Evolutionary conservation across 2,113 vertebrate genomes (phyloP), one percentile per base, ranked within the genome.

Genomic region (Synodontis membranacea): DNA sequence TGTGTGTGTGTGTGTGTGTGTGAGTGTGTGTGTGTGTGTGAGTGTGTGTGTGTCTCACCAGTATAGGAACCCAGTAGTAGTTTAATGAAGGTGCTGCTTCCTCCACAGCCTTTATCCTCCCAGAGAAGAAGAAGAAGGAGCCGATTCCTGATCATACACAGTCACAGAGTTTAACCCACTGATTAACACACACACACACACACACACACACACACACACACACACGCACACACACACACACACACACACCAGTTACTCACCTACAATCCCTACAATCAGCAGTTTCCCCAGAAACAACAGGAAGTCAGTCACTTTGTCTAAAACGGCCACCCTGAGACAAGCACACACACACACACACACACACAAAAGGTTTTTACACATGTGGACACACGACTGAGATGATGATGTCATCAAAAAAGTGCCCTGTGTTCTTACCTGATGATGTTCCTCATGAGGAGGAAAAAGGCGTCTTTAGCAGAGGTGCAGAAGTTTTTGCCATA

Each of bases 231-330:
- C 42, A 78, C 28, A 78, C 75, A 78, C 48, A 56, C 46, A 17
- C 72, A 54, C 31, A 54, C n/a, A 78, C 23, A 42, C 42, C 31
- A 39, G 50, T 68, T 54, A 80, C 94, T 88, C 88, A 96, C 95
- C 95, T 76, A 95, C 94, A 78, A 95, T 93, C 70, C 94, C 94
- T 89, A 99, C 97, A 0, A 99, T 95, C 80, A 99, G 96, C 81
- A 99, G 96, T 88, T 99, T 99, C 19, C 98, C 97, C 10, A 99
- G 93, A 93, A 99, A 97, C 92, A 99, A 93, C 84, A 99, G 96
- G 95, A 99, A 99, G 93, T 99, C 98, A 0, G 98, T 99, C 39
- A 99, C 98, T 93, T 98, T 97, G 93, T 99, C 98, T 19, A 99
- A 87, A 90, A 99, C 98, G 0, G 96, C 96, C 89, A 99, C 98